A percentile compares a stretch with the other conserved stretches of the same genome.
Evolutionary conservation across 2,797 vertebrate genomes (phyloP).

Genomic region (Choloepus didactylus): DNA sequence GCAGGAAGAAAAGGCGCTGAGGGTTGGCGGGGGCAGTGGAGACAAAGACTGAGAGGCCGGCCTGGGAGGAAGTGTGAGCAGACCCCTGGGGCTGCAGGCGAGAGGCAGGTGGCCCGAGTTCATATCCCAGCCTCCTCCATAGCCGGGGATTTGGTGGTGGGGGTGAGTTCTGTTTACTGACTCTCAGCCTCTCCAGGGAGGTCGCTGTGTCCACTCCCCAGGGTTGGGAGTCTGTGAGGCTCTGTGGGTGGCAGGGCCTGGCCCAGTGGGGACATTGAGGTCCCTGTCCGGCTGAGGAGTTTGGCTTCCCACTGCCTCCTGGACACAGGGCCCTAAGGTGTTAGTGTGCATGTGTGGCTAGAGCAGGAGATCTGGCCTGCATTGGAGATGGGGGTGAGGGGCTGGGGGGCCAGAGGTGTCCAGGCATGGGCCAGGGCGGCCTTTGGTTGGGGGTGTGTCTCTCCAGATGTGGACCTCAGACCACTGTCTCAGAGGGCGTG

Average conservation of each 20-base stretch:
- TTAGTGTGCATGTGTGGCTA: neutral
- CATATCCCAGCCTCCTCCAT: neutral
- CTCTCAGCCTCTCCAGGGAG: neutral
- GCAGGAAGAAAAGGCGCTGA: neutral
- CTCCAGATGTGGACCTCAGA: neutral
- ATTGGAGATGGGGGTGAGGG: too few relatives aligned
- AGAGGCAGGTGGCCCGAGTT: neutral
- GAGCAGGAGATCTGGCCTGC: neutral
- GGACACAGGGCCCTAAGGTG: too few relatives aligned
- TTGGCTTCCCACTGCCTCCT: neutral
- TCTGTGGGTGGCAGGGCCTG: neutral
- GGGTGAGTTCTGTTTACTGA: too few relatives aligned
- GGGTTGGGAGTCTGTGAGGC: neutral
- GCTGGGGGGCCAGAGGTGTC: neutral
- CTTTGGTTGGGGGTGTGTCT: neutral
- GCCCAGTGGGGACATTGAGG: too few relatives aligned
- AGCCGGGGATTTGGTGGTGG: too few relatives aligned
- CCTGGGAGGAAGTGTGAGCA: neutral
- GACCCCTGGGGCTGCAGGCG: too few relatives aligned
- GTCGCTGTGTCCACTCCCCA: too few relatives aligned
- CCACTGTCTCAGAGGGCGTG: fast-evolving
- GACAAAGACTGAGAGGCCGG: neutral
- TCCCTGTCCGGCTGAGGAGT: neutral
- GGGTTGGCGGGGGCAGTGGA: neutral
- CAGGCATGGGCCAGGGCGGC: neutral